Percentiles rank a stretch among this genome's conserved stretches.
phyloP scores from a whole-genome alignment of 2,113 vertebrate species.

The Melozone crissalis region DNA sequence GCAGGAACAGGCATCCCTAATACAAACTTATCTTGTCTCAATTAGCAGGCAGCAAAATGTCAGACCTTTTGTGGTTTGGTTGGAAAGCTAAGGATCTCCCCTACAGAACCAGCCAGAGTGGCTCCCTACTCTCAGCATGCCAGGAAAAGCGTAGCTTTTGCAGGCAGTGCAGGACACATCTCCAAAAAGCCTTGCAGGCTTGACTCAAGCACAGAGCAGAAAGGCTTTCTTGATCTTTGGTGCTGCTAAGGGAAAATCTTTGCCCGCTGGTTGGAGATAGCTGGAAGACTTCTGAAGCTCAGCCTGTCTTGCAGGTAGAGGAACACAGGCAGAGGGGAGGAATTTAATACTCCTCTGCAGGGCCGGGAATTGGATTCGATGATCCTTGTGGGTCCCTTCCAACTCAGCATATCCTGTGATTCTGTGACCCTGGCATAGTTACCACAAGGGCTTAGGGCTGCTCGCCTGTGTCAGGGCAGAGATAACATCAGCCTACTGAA shows the following conservation, averaged over 20 bases:
- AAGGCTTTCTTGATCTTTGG: not conserved
- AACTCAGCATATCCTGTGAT: not conserved
- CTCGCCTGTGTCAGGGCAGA: not conserved
- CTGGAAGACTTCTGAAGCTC: not conserved
- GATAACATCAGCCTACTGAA: slow-evolving; percentile 36
- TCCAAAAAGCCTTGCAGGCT: not conserved
- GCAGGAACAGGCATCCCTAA: not conserved
- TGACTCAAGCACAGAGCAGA: not conserved
- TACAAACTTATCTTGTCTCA: not conserved
- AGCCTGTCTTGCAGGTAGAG: not conserved
- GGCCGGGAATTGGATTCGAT: not conserved
- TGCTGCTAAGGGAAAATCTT: not conserved
- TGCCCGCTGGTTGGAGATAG: not conserved
- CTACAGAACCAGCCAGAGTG: not conserved
- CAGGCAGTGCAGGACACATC: not conserved
- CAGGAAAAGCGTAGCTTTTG: not conserved
- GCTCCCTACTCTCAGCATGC: not conserved
- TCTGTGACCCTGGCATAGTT: slow-evolving; percentile 44
- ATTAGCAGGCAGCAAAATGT: not conserved
- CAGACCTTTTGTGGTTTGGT: not conserved
- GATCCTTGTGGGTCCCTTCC: not conserved
- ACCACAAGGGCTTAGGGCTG: not conserved
- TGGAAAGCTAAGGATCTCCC: not conserved
- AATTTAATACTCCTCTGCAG: not conserved
- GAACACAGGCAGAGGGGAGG: not conserved